Base-by-base conservation (phyloP, 2,888 invertebrate species). In the Heliconius aoede region DNA sequence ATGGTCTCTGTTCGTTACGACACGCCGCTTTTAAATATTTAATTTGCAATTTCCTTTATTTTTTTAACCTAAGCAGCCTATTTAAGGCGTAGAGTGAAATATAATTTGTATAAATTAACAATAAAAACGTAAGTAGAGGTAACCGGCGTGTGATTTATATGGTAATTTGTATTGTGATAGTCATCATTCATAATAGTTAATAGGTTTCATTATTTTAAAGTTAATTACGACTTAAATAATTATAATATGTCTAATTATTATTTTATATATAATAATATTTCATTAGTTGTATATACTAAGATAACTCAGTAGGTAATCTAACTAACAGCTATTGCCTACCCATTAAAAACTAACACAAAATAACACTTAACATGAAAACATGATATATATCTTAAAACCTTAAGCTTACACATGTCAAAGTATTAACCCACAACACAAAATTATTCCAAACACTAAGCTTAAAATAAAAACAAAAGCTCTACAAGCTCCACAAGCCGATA, bases 1-100 rank as follows among this genome's bases (percentile, higher is more conserved):
- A 90, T 90, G 92, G 92, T 90, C 88, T 91, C 89, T 89, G 89
- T 88, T 88, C 86, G 87, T 88, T 89, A 89, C 89, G 90, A 90
- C 90, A 90, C 88, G 88, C 85, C 87, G 86, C 78, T 89, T 93
- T 92, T 93, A 93, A 94, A 93, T 93, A 93, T 93, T 94, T 91
- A 93, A 92, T 90, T 91, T 90, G 90, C 89, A 93, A 91, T 93
- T 90, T 92, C 89, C 90, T 90, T 89, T 90, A 90, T 89, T 91
- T 91, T 91, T 89, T 79, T 75, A 71, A 73, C 65, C 69, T 60
- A 80, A 77, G 58, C 71, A 71, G 62, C 60, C 79, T 76, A 69
- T 79, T 81, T 75, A 76, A 79, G 72, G 77, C 58, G 64, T 72
- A 72, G 73, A 76, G 76, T 89, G 84, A 86, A 84, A 84, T 86